Conservation (phyloP, 2,113 vertebrate genomes). For the Oncorhynchus nerka region DNA sequence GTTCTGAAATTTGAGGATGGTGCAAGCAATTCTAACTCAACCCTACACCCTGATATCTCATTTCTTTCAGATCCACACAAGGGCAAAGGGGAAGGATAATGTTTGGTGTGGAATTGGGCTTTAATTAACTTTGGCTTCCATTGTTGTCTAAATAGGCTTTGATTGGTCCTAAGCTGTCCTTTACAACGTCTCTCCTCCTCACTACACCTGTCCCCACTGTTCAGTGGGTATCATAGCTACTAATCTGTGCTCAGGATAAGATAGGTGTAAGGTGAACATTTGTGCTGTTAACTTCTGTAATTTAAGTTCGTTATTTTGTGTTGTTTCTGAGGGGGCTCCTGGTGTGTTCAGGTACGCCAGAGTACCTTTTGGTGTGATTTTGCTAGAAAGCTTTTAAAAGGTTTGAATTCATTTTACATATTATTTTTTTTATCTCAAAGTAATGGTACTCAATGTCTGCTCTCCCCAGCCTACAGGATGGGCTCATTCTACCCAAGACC, state of each 20-base stretch:
- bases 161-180: conserved; percentile 24
- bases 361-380: not conserved
- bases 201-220: not conserved
- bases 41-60: too few species aligned
- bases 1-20: too few species aligned
- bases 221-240: not conserved
- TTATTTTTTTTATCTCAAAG: too few species aligned
- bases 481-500: too few species aligned
- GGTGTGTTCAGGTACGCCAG: not conserved
- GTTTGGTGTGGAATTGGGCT: too few species aligned
- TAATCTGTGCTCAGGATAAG: conserved; percentile 11
- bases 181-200: not conserved
- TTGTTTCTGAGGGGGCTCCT: not conserved
- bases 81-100: too few species aligned
- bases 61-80: too few species aligned
- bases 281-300: not conserved
- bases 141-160: conserved; percentile 9
- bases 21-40: too few species aligned
- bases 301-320: not conserved
- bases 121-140: conserved; percentile 13
- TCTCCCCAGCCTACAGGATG: too few species aligned
- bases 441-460: too few species aligned
- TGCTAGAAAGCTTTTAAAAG: too few species aligned
- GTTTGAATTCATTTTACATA: too few species aligned
- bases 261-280: not conserved